A percentile compares a stretch with the other conserved stretches of the same genome.
Conservation (phyloP, 2,113 vertebrate species). For the Aegotheles bennettii region DNA sequence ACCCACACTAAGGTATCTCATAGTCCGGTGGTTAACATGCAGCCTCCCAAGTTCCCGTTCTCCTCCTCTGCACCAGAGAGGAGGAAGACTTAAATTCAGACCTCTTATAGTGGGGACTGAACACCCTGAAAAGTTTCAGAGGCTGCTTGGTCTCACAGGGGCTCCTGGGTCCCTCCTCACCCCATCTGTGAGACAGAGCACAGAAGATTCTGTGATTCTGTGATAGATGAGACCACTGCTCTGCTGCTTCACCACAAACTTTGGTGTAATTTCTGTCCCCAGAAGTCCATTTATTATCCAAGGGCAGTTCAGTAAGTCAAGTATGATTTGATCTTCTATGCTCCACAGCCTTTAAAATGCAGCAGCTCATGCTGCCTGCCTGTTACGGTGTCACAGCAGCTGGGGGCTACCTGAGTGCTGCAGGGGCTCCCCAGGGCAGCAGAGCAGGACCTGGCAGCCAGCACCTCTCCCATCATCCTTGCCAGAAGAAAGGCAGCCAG, state of each 20-base stretch:
- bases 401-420: too few species aligned
- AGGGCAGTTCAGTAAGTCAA: neutral
- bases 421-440: accelerated
- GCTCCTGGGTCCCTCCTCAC: neutral
- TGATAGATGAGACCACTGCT: accelerated
- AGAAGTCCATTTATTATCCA: neutral
- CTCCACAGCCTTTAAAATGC: neutral
- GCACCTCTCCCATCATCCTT: neutral
- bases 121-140: accelerated
- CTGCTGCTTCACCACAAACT: accelerated
- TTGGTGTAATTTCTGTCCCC: neutral
- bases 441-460: neutral
- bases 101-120: accelerated
- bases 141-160: accelerated
- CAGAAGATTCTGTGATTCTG: too few species aligned
- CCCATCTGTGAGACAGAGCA: neutral
- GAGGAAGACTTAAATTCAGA: neutral
- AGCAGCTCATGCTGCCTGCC: accelerated
- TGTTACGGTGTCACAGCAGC: accelerated
- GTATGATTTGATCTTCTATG: neutral
- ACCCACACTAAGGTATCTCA: accelerated
- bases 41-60: neutral
- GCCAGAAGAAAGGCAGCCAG: neutral
- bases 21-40: accelerated
- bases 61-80: neutral